Conservation (phyloP, 2,888 invertebrate species). For the Drosophila suboccidentalis region DNA sequence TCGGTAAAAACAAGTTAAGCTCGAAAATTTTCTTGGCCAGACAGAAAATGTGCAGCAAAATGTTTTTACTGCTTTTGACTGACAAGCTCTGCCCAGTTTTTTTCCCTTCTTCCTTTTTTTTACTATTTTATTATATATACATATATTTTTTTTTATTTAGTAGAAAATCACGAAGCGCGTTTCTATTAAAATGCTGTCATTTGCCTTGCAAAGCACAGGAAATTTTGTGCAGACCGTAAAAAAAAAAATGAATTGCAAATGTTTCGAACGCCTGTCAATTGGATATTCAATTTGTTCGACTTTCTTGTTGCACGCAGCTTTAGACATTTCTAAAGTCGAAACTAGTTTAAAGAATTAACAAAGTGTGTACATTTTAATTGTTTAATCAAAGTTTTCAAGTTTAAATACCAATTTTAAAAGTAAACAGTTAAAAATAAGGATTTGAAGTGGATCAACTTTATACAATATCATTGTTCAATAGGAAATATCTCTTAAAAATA, state of each 20-base stretch:
- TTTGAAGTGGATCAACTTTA: background rate
- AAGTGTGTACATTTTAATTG: background rate
- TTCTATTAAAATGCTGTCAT: conserved; percentile 65
- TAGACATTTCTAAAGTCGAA: background rate
- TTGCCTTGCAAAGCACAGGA: conserved; percentile 34
- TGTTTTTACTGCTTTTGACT: conserved; percentile 56
- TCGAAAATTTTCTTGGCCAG: conserved; percentile 52
- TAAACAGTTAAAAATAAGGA: background rate
- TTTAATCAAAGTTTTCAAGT: background rate
- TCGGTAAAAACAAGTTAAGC: conserved; percentile 58
- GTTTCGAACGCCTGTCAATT: conserved; percentile 43
- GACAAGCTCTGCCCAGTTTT: conserved; percentile 35
- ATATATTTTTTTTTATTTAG: conserved; percentile 19
- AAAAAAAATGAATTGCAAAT: conserved; percentile 20
- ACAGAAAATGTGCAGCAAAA: conserved; percentile 46
- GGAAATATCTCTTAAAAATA: background rate
- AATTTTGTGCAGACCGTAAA: conserved; percentile 21
- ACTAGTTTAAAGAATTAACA: background rate
- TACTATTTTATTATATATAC: conserved; percentile 4
- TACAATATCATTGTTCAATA: background rate
- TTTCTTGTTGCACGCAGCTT: background rate
- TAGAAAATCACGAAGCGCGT: conserved; percentile 38
- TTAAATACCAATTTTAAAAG: background rate
- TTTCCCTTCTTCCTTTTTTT: background rate
- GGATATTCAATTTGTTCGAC: background rate